Base-by-base conservation (phyloP, 2,797 vertebrate species). In the Spinus olivaceus region DNA sequence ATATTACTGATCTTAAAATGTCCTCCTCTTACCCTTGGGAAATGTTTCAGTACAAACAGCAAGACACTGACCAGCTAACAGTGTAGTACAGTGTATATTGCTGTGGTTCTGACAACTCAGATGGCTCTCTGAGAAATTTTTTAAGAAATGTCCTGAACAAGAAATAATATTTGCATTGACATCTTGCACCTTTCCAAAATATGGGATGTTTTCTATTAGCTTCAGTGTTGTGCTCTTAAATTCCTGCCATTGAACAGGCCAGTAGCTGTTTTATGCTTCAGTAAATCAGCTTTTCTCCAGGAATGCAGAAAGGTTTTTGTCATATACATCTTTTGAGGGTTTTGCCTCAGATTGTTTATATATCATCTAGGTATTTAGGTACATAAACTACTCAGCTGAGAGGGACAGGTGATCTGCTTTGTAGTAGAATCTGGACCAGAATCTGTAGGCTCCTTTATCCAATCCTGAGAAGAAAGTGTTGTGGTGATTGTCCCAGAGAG, bases 1-100 rank as follows among this genome's bases (percentile, higher is more conserved):
- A 87, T 82, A 84, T 76, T 89, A 50, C 5, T 71, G 8, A 12
- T 63, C 87, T 95, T 93, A 69, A 95, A 88, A 95, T 61, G 11
- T 57, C 27, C 15, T 71, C 49, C 25, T 51, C 46, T 71, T 21
- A 72, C 79, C 14, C 53, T 78, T 90, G 63, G 37, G 91, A 90
- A 91, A 94, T 32, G 14, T 47, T 94, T 64, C 90, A 63, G 70
- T 91, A 65, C n/a, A 80, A 85, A 54, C 44, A 76, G 56, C 67
- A 89, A 78, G 49, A 17, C 56, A 77, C 21, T 50, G 42, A 86
- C 33, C 65, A 73, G 63, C 35, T 92, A 66, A 37, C 16, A 78
- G 47, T 56, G 63, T 47, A 83, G 17, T 49, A 49, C 47, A 50
- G 24, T n/a, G 18, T 57, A 50, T 63, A 39, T 35, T 79, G 65